A percentile compares a stretch with the other conserved stretches of the same genome.
phyloP scores from a whole-genome alignment of 2,797 vertebrate species.

The Hephaestus fuliginosus region DNA sequence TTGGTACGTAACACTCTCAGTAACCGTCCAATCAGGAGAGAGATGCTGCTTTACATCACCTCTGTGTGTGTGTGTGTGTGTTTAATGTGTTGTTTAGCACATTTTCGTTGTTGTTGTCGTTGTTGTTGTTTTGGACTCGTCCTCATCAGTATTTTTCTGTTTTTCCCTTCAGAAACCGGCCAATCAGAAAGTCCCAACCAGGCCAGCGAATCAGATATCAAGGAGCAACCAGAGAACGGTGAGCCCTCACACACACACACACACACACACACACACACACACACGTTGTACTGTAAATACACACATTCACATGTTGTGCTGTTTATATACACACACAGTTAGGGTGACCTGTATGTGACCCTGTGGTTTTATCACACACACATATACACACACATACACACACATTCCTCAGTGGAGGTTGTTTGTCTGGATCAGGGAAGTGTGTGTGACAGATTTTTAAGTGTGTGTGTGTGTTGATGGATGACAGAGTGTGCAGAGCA shows the following conservation, averaged over 20 bases:
- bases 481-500: slow-evolving; percentile 21
- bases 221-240: slow-evolving; percentile 99
- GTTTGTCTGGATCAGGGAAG: slow-evolving; percentile 38
- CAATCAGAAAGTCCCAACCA: slow-evolving; percentile 98
- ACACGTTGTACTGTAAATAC: background rate
- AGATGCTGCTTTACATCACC: background rate
- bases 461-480: slow-evolving; percentile 28
- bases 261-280: slow-evolving; percentile 8
- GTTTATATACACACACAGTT: slow-evolving; percentile 2
- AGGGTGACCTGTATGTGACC: slow-evolving; percentile 31
- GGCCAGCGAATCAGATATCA: slow-evolving; percentile 96
- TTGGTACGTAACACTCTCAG: background rate
- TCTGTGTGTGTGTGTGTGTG: background rate
- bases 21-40: background rate
- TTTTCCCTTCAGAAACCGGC: slow-evolving; percentile 88
- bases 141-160: slow-evolving; percentile 25
- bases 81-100: background rate
- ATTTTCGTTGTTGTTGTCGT: background rate
- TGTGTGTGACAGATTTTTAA: slow-evolving; percentile 39
- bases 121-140: background rate
- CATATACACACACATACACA: background rate
- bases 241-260: slow-evolving; percentile 67
- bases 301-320: background rate
- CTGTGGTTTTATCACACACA: slow-evolving; percentile 27
- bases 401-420: slow-evolving; percentile 1